Base-by-base conservation (phyloP, 2,888 invertebrate genomes). In the Brachyopa scutellaris region DNA sequence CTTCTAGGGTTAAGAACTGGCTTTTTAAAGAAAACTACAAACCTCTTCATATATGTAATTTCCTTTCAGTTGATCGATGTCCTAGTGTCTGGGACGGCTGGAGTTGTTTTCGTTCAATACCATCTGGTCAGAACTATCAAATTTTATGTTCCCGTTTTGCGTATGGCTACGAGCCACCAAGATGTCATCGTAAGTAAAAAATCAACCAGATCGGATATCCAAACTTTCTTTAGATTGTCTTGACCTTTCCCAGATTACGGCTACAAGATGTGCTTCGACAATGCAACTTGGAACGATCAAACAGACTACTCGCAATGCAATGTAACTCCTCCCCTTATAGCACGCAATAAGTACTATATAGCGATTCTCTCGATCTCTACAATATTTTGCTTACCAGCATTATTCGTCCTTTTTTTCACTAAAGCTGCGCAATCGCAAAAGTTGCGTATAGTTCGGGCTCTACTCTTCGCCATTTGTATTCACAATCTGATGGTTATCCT, bases 41-140 rank as follows among this genome's bases (percentile, higher is more conserved):
- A n/a, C n/a, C n/a, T n/a, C n/a, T n/a, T n/a, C n/a, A n/a, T n/a
- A n/a, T n/a, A n/a, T n/a, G n/a, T n/a, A n/a, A n/a, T n/a, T n/a
- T n/a, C n/a, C n/a, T n/a, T 51, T 21, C 40, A 69, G 45, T 61
- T 17, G 85, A 87, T 67, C 80, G 83, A 23, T 94, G 94, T 87
- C 92, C 92, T 9, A 89, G 92, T 0, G 91, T 93, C 0, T 94
- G 93, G 91, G 94, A 94, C 83, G 93, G 92, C 0, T 94, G 93
- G 93, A 92, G 92, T 3, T 94, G 94, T 86, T 94, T 93, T 91
- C 89, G 89, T 9, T 87, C 89, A 5, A 90, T 92, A 0, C 86
- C 89, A 13, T 88, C 90, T 0, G 91, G 91, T 2, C 90, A 91
- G 1, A 86, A 89, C 0, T 90, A 90, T 0, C 86, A 86, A n/a